Evolutionary conservation across 2,113 vertebrate genomes (phyloP), one percentile per base, ranked within the genome.

Genomic region (Narcine bancroftii): DNA sequence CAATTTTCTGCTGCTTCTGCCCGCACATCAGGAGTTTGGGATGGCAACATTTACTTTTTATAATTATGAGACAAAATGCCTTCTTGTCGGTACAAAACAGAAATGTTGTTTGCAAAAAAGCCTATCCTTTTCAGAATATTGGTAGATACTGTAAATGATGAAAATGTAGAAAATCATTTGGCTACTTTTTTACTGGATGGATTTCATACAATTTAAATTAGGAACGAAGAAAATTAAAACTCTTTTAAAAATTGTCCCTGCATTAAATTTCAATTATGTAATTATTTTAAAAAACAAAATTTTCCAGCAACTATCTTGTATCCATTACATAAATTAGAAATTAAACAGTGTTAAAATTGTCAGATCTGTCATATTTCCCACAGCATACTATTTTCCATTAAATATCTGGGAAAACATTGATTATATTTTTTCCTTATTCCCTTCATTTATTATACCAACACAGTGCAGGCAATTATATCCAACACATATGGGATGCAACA

Each of bases 331-430:
- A 36, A 87, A 87, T 87, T 87, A 87, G 81, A n/a, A 60, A 87
- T 63, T 87, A 36, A 17, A 60, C 36, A 87, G 81, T 87, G 53
- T 87, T 87, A 36, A 42, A 36, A 56, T 60, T 87, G 17, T 85
- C 81, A 63, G 9, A 50, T 56, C 26, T n/a, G 7, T 83, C 47
- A 53, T 60, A 87, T 87, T 53, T 87, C 81, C n/a, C 53, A 60
- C 53, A 56, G 50, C 53, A 87, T 87, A 63, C 36, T 60, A 87
- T 36, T 87, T 83, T 87, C 81, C 53, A 87, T 87, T 56, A 63
- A 60, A 36, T 60, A 63, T n/a, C 17, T 60, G n/a, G 33, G 50
- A 60, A 56, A 19, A 87, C n/a, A n/a, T 56, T 60, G 29, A 60
- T 87, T 21, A 24, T 87, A 39, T 63, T 87, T 53, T 83, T 60